These are phyloP conservation scores for Clarias gariepinus DNA, from an alignment of 2,113 vertebrate genomes.

Conservation along the genomic window DNA sequence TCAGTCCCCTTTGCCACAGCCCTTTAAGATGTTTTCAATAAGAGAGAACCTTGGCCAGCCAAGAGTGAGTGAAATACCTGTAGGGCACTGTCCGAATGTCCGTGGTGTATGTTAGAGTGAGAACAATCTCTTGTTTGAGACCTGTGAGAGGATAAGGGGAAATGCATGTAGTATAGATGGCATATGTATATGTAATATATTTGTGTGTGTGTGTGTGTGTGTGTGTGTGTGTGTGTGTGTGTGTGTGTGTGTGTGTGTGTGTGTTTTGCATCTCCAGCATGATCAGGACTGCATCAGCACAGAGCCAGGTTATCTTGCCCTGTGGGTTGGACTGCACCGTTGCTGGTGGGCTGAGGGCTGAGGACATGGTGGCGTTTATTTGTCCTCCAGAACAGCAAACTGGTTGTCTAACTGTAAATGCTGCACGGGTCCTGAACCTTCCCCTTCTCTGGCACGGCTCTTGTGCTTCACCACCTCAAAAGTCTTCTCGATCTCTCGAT, in stretches of 20 bases:
- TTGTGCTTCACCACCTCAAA: conserved; percentile 98
- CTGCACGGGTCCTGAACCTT: conserved; percentile 77
- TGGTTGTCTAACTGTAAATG: conserved; percentile 98
- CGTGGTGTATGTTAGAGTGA: conserved; percentile 9
- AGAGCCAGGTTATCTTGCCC: conserved; percentile 80
- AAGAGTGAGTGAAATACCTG: conserved; percentile 46
- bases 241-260: conserved; percentile 23
- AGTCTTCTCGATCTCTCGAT: conserved; percentile 98
- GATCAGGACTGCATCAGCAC: conserved; percentile 56
- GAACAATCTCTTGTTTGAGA: neutral
- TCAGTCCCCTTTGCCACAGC: conserved; percentile 63
- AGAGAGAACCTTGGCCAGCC: conserved; percentile 73
- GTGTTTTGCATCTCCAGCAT: conserved; percentile 47
- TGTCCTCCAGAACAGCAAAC: conserved; percentile 93
- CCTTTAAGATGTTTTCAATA: conserved; percentile 66
- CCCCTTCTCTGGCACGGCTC: conserved; percentile 92
- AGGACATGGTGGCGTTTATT: conserved; percentile 76
- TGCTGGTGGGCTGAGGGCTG: conserved; percentile 70
- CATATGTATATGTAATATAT: too few relatives aligned
- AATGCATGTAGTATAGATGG: conserved; percentile 16
- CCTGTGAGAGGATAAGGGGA: neutral
- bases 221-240: neutral
- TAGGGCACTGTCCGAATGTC: conserved; percentile 41
- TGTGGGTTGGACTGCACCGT: conserved; percentile 76
- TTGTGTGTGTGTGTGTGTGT: conserved; percentile 9